Conservation (phyloP, 1,140 invertebrate species). For the Tetranychus cinnabarinus region DNA sequence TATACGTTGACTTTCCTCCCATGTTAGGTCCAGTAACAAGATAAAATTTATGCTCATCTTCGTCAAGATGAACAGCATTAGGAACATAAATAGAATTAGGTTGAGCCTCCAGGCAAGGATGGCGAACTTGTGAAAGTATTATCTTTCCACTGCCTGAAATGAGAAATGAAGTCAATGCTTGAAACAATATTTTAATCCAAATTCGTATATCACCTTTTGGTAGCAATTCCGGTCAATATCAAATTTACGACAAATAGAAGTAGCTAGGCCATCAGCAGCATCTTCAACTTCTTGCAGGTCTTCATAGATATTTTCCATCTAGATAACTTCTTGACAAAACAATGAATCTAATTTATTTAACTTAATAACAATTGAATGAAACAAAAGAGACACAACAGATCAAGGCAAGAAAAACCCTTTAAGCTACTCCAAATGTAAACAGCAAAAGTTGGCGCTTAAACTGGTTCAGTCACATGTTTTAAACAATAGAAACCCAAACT, state of each 20-base stretch:
- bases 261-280: constrained; percentile 28
- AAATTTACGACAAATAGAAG: constrained; percentile 38
- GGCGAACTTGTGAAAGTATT: constrained; percentile 45
- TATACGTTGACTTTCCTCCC: constrained; percentile 96
- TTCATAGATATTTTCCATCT: constrained; percentile 42
- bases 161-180: neutral
- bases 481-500: too few relatives aligned
- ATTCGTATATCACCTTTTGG: constrained; percentile 22
- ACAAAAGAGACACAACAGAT: too few relatives aligned
- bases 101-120: constrained; percentile 72
- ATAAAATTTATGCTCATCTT: constrained; percentile 40
- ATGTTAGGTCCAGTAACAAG: constrained; percentile 90
- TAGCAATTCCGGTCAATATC: constrained; percentile 48
- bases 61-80: constrained; percentile 40
- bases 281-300: constrained; percentile 42
- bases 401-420: too few relatives aligned
- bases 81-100: constrained; percentile 53
- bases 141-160: constrained; percentile 31
- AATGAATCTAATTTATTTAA: too few relatives aligned
- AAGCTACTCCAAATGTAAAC: too few relatives aligned
- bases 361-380: too few relatives aligned
- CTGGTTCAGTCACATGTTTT: too few relatives aligned
- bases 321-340: too few relatives aligned
- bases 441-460: too few relatives aligned
- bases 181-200: neutral